Evolutionary conservation across 2,888 invertebrate genomes (phyloP), one percentile per base, ranked within the genome.

Genomic region (Caenorhabditis macrosperma): DNA sequence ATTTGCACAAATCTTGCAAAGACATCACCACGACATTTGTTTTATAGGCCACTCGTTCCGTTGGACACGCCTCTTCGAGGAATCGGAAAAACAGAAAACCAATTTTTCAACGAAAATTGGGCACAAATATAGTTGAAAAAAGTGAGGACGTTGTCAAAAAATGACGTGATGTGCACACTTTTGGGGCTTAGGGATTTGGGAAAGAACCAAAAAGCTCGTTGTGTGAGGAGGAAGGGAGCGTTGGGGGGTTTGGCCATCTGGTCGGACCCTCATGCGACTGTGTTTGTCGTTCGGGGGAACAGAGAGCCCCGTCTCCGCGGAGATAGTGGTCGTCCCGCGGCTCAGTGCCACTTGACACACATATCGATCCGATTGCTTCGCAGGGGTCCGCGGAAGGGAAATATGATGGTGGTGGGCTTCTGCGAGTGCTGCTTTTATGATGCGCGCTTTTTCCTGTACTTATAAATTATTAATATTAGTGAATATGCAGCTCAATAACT

Each of bases 251-350:
- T n/a, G 30, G 57, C 57, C 72, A 72, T 61, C 72, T 72, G 55
- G 48, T 54, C 33, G 63, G 57, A 64, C 63, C 60, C 72, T 44
- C 44, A 57, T 63, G 55, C 64, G 63, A 55, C 72, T 54, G 63
- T 63, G 72, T 55, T 72, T 71, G 33, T 63, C 26, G 33, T n/a
- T 63, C 46, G 52, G 20, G 12, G 26, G 12, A 26, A 35, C 38
- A n/a, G 26, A 59, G 46, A 48, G 38, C 61, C 12, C 20, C 30
- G 33, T 38, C 38, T 38, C 35, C 50, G 52, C 35, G 41, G 17
- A 33, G 38, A 20, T 20, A n/a, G 33, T 52, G 26, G 52, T 24
- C n/a, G 17, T n/a, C 57, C 20, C 44, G 7, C 57, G 59, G 59
- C 59, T 59, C 41, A 24, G 12, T 20, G 57, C 38, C 57, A 57